Percentiles rank a stretch among this genome's conserved stretches.
Evolutionary conservation across 1,140 invertebrate species (phyloP).

Genomic region (Asobara japonica): DNA sequence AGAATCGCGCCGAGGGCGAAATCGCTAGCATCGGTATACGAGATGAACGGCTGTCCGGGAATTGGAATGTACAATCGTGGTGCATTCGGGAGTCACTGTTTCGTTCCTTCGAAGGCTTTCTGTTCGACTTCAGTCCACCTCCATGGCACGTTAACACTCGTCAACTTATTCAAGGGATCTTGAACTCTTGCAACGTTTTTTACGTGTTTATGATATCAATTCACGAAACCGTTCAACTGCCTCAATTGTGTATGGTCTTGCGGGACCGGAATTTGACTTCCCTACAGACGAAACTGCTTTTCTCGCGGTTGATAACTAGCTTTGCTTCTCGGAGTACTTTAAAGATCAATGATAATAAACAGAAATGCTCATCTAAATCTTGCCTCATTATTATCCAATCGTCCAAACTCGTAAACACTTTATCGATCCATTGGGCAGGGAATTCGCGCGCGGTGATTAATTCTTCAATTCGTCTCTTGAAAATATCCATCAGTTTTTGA

Average conservation of each 20-base stretch:
- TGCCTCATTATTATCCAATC: conserved; percentile 30
- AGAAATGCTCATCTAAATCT: conserved; percentile 30
- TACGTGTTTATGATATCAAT: conserved; percentile 18
- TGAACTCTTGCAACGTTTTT: conserved; percentile 16
- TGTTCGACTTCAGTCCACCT: conserved; percentile 35
- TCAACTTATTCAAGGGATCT: conserved; percentile 16
- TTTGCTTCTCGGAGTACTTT: conserved; percentile 15
- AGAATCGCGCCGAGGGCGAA: conserved; percentile 34
- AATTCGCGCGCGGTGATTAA: conserved; percentile 18
- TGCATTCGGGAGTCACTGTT: neutral
- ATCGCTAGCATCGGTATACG: neutral
- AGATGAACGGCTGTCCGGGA: neutral
- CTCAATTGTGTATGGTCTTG: conserved; percentile 17
- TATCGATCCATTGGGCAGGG: conserved; percentile 14
- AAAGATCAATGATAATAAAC: conserved; percentile 7
- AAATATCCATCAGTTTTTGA: conserved; percentile 23
- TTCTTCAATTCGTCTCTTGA: conserved; percentile 19
- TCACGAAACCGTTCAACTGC: conserved; percentile 23
- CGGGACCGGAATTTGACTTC: conserved; percentile 41
- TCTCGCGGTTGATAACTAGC: conserved; percentile 21
- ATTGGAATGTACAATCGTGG: neutral
- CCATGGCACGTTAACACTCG: conserved; percentile 23
- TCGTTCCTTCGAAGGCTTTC: conserved; percentile 41
- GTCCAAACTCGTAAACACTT: conserved; percentile 22
- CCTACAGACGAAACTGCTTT: conserved; percentile 29